Conservation (phyloP, 2,797 vertebrate species). For the Muscicapa striata region DNA sequence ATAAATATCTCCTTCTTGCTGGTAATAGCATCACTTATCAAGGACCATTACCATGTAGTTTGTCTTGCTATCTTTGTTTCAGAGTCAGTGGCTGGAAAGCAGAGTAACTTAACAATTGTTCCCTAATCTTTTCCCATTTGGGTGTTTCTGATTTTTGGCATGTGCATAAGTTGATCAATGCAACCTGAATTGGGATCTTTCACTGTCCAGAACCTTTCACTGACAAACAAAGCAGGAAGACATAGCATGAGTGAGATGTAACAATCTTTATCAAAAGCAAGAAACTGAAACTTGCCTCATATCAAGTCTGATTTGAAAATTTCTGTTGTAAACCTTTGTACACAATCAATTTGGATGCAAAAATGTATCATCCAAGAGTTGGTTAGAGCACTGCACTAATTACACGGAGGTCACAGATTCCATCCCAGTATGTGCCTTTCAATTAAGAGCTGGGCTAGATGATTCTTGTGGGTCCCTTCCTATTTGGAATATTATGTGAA, state of each 20-base stretch:
- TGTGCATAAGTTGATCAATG: neutral
- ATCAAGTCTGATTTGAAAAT: neutral
- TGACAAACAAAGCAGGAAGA: neutral
- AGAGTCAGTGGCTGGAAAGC: neutral
- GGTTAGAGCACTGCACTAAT: neutral
- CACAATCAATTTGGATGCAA: neutral
- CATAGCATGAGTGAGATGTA: accelerated
- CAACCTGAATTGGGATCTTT: neutral
- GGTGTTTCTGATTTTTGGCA: neutral
- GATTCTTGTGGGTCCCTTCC: neutral
- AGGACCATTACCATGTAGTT: neutral
- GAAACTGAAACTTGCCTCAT: neutral
- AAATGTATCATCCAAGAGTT: neutral
- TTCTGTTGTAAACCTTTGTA: neutral
- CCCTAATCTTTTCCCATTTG: neutral
- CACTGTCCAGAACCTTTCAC: neutral
- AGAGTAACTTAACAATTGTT: neutral
- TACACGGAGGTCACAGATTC: neutral
- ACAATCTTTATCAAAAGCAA: neutral
- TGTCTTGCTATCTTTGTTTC: neutral
- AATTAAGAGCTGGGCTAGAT: accelerated
- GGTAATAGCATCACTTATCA: neutral
- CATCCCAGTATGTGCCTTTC: neutral
- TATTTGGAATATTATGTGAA: neutral
- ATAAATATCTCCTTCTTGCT: neutral